Evolutionary conservation across 2,113 vertebrate genomes (phyloP).

Genomic region (Dasyornis broadbenti): DNA sequence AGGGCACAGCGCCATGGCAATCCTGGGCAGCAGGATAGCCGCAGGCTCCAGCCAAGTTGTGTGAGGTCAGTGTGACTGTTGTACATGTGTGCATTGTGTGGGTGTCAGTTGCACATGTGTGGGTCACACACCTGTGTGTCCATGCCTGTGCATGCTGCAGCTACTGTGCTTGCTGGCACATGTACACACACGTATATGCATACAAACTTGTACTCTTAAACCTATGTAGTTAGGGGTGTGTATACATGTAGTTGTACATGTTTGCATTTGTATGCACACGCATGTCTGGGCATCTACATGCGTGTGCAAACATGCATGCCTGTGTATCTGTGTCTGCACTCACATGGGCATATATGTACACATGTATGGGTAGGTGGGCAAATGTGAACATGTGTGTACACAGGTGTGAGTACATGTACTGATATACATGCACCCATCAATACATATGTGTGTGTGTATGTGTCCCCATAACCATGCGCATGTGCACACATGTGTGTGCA

Average conservation of each 20-base stretch:
- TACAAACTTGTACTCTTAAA: background rate
- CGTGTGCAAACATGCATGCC: background rate
- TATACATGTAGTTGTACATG: too few relatives aligned
- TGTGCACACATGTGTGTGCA: background rate
- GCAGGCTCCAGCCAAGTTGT: accelerated
- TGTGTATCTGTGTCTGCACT: too few relatives aligned
- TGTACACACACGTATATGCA: accelerated
- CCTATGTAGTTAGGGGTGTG: too few relatives aligned
- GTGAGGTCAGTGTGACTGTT: background rate
- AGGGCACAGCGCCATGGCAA: background rate
- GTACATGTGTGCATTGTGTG: too few relatives aligned
- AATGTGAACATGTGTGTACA: accelerated
- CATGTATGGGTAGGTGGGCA: accelerated
- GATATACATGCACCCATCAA: too few relatives aligned
- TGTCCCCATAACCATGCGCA: background rate
- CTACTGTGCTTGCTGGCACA: background rate
- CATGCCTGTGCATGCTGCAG: background rate
- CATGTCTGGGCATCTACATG: accelerated
- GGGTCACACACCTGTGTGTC: background rate
- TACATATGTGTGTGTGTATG: background rate
- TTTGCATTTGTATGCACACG: background rate
- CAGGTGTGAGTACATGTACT: background rate
- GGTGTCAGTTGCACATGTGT: background rate
- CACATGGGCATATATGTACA: too few relatives aligned
- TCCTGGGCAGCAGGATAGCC: accelerated